These are phyloP conservation scores for Alviniconcha marisindica DNA, from an alignment of 1,140 invertebrate genomes.

Conservation along the genomic window DNA sequence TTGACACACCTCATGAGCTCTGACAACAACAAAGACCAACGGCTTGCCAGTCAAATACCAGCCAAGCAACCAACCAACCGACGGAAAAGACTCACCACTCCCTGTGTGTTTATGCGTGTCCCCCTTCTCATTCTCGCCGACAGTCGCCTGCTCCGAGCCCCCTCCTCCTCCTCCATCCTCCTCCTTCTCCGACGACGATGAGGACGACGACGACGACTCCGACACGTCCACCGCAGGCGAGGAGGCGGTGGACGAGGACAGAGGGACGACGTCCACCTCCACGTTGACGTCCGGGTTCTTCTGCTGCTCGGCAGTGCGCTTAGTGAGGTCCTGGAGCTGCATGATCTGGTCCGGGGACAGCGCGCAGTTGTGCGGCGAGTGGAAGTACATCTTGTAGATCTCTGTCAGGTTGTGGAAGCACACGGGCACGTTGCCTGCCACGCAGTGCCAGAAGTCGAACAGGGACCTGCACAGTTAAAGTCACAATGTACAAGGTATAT, in stretches of 20 bases:
- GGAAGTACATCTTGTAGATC: constrained; percentile 21
- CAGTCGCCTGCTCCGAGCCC: background rate
- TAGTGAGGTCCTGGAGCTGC: background rate
- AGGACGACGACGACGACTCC: background rate
- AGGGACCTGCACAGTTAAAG: constrained; percentile 22
- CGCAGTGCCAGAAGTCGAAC: constrained; percentile 7
- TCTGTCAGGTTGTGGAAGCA: background rate
- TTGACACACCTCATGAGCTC: background rate
- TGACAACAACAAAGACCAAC: background rate
- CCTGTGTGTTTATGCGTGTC: background rate
- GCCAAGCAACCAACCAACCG: background rate
- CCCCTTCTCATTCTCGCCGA: background rate
- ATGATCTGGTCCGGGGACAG: background rate
- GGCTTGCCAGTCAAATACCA: background rate
- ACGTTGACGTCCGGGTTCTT: background rate
- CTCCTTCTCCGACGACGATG: background rate
- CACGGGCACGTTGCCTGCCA: background rate
- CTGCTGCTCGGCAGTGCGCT: background rate
- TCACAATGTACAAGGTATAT: too few species aligned
- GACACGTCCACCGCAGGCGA: background rate
- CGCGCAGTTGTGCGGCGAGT: constrained; percentile 15
- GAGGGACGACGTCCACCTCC: background rate
- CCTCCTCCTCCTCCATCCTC: constrained; percentile 3
- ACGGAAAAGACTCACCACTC: background rate
- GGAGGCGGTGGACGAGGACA: background rate